A percentile compares a stretch with the other conserved stretches of the same genome.
phyloP scores from a whole-genome alignment of 1,140 invertebrate species.

The Drosophila teissieri region DNA sequence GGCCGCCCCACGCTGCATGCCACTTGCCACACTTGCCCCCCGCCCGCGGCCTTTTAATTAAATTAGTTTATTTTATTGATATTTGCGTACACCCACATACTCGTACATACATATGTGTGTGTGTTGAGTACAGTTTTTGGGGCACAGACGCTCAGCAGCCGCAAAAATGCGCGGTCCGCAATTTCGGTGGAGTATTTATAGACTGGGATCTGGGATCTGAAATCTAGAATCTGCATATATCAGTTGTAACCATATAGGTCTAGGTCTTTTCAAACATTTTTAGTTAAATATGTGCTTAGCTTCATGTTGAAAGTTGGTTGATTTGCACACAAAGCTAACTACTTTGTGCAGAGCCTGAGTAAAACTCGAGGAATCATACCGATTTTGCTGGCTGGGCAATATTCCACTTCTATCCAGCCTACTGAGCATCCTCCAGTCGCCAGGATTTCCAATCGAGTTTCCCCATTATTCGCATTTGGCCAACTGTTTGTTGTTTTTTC shows the following conservation, averaged over 20 bases:
- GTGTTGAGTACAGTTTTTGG: conserved; percentile 16
- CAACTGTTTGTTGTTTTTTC: conserved; percentile 37
- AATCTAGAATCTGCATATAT: background rate
- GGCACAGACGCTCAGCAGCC: conserved; percentile 20
- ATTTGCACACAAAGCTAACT: no score
- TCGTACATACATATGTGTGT: conserved; percentile 5
- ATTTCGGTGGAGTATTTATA: conserved; percentile 4
- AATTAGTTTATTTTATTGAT: conserved; percentile 76
- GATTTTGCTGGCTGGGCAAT: background rate
- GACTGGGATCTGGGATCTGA: background rate
- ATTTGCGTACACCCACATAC: conserved; percentile 16
- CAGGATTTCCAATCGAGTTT: background rate
- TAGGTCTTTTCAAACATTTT: no score
- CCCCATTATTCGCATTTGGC: background rate
- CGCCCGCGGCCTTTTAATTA: conserved; percentile 58
- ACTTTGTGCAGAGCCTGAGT: no score
- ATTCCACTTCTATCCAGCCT: background rate
- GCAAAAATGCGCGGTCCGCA: conserved; percentile 4
- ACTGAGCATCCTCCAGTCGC: background rate
- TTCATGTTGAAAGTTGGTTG: no score
- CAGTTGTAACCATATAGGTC: no score
- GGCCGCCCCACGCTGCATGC: background rate
- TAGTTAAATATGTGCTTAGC: no score
- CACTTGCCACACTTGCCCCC: background rate
- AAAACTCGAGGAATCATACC: no score